Evolutionary conservation across 1,140 invertebrate species (phyloP).

Genomic region (Drosophila sp.): DNA sequence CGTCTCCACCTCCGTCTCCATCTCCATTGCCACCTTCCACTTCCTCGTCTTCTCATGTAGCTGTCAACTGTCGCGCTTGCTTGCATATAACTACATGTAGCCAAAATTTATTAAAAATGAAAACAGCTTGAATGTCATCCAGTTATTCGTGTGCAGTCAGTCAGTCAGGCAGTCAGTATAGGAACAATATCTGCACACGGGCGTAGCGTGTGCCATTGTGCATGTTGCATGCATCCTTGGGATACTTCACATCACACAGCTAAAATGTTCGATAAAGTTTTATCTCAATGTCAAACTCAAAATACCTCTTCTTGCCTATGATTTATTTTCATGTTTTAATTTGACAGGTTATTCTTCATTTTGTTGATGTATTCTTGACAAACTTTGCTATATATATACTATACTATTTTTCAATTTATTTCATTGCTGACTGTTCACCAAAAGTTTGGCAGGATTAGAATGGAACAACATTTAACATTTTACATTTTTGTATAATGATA

Average conservation of each 20-base stretch:
- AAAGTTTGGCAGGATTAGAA: no score
- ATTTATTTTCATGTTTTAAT: no score
- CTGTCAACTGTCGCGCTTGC: slow-evolving; percentile 78
- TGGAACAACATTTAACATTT: no score
- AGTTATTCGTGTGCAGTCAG: slow-evolving; percentile 32
- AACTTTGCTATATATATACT: no score
- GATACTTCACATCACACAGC: background rate
- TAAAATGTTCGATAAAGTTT: slow-evolving; percentile 10
- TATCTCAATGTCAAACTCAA: background rate
- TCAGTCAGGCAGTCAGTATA: background rate
- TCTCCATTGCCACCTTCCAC: no score
- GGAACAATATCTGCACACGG: no score
- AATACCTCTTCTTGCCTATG: no score
- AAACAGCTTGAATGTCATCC: slow-evolving; percentile 63
- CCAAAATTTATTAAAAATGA: slow-evolving; percentile 79
- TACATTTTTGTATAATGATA: no score
- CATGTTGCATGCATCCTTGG: background rate
- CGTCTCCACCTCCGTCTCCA: background rate
- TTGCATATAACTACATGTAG: slow-evolving; percentile 57
- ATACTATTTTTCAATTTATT: no score
- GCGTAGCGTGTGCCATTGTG: background rate
- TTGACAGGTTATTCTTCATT: no score
- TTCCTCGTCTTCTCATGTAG: slow-evolving; percentile 10
- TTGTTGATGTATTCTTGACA: no score
- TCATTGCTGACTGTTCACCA: no score